Evolutionary conservation across 2,797 vertebrate species (phyloP).

Genomic region (Dendrocincla tyrannina): DNA sequence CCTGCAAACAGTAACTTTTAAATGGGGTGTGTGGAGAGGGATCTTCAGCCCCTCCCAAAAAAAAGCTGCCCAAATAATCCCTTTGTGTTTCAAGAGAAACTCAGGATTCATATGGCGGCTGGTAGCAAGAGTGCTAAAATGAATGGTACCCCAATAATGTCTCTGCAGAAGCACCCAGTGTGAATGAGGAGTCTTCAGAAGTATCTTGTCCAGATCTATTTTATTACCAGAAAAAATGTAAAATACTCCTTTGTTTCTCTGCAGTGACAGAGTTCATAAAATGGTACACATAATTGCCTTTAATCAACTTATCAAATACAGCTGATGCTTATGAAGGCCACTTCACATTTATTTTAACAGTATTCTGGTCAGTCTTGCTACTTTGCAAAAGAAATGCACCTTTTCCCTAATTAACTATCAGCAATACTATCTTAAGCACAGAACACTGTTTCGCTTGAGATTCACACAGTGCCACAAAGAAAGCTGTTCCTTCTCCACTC

Average conservation of each 20-base stretch:
- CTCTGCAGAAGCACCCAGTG: neutral
- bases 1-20: neutral
- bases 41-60: fast-evolving
- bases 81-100: neutral
- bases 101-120: neutral
- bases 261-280: neutral
- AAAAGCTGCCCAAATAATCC: neutral
- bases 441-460: neutral
- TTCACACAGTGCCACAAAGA: neutral
- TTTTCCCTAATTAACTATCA: neutral
- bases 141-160: neutral
- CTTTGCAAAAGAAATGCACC: neutral
- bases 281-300: neutral
- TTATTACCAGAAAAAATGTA: neutral
- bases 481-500: neutral
- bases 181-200: neutral
- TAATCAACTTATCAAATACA: neutral
- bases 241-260: neutral
- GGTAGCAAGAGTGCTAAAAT: neutral
- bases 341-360: neutral
- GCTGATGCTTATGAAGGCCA: neutral
- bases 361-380: neutral
- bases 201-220: neutral
- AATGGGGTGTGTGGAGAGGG: neutral
- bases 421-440: neutral